A percentile compares a stretch with the other conserved stretches of the same genome.
Conservation (phyloP, 2,113 vertebrate species). For the Aldabrachelys gigantea region DNA sequence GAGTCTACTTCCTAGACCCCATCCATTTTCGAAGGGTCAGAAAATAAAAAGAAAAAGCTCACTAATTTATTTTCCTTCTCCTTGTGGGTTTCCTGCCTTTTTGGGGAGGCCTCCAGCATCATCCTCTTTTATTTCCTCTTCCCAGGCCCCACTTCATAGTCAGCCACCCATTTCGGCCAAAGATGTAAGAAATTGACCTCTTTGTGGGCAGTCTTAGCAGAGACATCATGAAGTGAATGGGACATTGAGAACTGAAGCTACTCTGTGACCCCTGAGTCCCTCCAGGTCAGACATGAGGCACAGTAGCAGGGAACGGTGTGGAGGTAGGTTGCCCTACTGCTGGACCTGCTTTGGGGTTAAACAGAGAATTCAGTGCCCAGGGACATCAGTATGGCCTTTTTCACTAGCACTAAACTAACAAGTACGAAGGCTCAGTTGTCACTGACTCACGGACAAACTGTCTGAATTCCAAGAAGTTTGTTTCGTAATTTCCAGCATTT, state of each 20-base stretch:
- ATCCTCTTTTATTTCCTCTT: background rate
- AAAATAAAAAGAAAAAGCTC: constrained; percentile 15
- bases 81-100: background rate
- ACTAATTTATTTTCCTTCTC: background rate
- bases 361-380: background rate
- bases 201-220: accelerated
- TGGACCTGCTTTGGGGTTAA: constrained; percentile 26
- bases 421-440: background rate
- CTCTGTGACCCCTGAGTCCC: background rate
- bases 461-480: constrained; percentile 30
- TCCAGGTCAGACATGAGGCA: background rate
- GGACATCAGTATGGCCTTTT: constrained; percentile 33
- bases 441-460: background rate
- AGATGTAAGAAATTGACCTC: background rate
- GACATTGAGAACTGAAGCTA: background rate
- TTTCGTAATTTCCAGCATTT: constrained; percentile 62
- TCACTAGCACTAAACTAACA: constrained; percentile 27
- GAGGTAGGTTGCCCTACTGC: background rate
- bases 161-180: background rate
- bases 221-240: background rate
- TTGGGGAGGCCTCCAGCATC: accelerated
- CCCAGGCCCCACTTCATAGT: background rate
- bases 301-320: background rate
- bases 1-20: background rate
- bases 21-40: background rate